Evolutionary conservation across 2,888 invertebrate species (phyloP).

Genomic region (Tortrix viridana): DNA sequence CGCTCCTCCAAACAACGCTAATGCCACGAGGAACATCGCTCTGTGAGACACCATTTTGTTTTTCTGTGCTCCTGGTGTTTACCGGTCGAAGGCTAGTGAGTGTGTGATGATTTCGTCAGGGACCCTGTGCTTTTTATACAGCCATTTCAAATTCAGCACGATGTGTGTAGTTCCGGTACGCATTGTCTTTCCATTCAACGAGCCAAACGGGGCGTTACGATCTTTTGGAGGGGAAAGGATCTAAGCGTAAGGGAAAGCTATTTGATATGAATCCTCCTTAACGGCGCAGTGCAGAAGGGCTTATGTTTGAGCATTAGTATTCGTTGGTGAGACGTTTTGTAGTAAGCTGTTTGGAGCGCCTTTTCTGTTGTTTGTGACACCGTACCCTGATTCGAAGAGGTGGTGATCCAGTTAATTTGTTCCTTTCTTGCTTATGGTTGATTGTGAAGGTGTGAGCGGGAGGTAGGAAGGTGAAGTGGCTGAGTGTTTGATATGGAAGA

Average conservation of each 20-base stretch:
- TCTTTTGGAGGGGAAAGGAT: constrained; percentile 62
- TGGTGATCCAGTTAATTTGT: constrained; percentile 67
- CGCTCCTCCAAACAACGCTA: constrained; percentile 84
- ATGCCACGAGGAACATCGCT: constrained; percentile 77
- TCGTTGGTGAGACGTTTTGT: constrained; percentile 60
- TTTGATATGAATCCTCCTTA: constrained; percentile 77
- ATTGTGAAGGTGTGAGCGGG: constrained; percentile 52
- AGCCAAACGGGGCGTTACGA: constrained; percentile 63
- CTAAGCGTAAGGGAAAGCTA: constrained; percentile 81
- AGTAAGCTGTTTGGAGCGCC: constrained; percentile 58
- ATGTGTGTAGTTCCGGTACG: constrained; percentile 76
- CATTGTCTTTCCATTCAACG: constrained; percentile 72
- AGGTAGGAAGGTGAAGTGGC: constrained; percentile 52
- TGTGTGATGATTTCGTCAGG: constrained; percentile 80
- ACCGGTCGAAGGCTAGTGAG: constrained; percentile 72
- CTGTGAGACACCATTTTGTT: constrained; percentile 76
- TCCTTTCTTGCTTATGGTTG: constrained; percentile 48
- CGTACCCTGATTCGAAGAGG: constrained; percentile 73
- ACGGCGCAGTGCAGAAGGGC: constrained; percentile 58
- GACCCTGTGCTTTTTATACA: constrained; percentile 81
- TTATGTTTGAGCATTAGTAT: constrained; percentile 57
- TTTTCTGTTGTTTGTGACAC: constrained; percentile 83
- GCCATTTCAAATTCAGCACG: constrained; percentile 83
- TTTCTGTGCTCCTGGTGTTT: constrained; percentile 63
- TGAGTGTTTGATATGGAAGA: constrained; percentile 75